A percentile compares a stretch with the other conserved stretches of the same genome.
Evolutionary conservation across 2,113 vertebrate genomes (phyloP).

Genomic region (pig (Sus scrofa)): DNA sequence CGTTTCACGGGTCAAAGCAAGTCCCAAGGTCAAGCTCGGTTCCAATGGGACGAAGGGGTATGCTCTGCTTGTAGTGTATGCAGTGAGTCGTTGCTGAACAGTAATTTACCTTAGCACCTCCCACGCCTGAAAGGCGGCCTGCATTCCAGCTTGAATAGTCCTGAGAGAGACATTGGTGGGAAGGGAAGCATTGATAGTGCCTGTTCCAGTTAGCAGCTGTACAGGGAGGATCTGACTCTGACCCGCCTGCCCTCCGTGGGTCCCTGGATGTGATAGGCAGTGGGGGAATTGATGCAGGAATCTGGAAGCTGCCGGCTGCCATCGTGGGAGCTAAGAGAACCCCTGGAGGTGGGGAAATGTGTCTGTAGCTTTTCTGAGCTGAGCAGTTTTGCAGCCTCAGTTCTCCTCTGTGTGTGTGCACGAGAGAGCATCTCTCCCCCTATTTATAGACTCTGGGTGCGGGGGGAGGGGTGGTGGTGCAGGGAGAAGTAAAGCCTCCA

Average conservation of each 20-base stretch:
- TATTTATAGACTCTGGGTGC: slow-evolving; percentile 63
- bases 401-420: neutral
- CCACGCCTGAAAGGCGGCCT: neutral
- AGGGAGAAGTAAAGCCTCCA: slow-evolving; percentile 4
- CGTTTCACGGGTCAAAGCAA: neutral
- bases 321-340: accelerated
- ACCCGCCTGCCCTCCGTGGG: accelerated
- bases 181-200: neutral
- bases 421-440: neutral
- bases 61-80: neutral
- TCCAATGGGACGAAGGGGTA: neutral
- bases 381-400: slow-evolving; percentile 14
- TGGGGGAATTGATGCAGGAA: too few species aligned
- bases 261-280: neutral
- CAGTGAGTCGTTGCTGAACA: too few species aligned
- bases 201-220: neutral
- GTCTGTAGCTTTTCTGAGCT: slow-evolving; percentile 8
- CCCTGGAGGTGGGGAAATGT: neutral
- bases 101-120: neutral
- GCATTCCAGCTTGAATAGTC: neutral
- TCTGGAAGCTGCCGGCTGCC: neutral
- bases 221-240: neutral
- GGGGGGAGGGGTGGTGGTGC: neutral
- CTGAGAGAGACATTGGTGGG: neutral
- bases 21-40: neutral